Base-by-base conservation (phyloP, 64 coral and sea anemone genomes). In the Anthopleura sola region DNA sequence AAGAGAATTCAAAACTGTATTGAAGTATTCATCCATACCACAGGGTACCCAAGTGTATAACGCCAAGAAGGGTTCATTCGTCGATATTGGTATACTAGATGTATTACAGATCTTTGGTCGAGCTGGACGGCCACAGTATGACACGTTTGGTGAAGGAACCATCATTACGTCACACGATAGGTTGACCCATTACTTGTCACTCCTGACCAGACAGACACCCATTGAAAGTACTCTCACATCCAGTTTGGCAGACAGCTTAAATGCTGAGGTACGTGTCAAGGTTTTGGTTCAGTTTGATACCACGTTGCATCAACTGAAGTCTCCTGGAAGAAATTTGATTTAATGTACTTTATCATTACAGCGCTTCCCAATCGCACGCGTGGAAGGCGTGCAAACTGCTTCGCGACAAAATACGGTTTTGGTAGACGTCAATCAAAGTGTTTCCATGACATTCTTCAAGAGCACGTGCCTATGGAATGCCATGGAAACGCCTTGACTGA, bases 41-140 rank as follows among this genome's bases (percentile, higher is more conserved):
- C 62, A 98, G 96, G 96, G 96, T 31, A 99, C 96, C 18, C 78
- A 99, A 79, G 89, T 99, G 57, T 99, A 99, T 37, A 90, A 99
- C 24, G 96, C 96, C 6, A 99, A 94, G 71, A 99, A 99, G 82
- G 96, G 96, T 10, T 92, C 92, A 20, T 99, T 99, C 82, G 96
- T 99, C 5, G 93, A 99, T 55, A 91, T 99, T 37, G 96, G 96
- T 48, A 99, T 99, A 39, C 77, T 99, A 28, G 96, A 99, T 64
- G 96, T 99, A 17, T 85, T 99, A 40, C 96, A 99, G 85, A 99
- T 99, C 62, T 99, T 99, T 75, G 96, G 96, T 36, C 89, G 96
- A 34, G 96, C 96, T 60, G 96, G 96, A 23, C 96, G 96, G 9
- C 96, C 96, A 8, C 96, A 99, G 75, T 99, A 94, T 64, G 96